phyloP scores from a whole-genome alignment of 2,888 invertebrate species.

The Andrena minutula region DNA sequence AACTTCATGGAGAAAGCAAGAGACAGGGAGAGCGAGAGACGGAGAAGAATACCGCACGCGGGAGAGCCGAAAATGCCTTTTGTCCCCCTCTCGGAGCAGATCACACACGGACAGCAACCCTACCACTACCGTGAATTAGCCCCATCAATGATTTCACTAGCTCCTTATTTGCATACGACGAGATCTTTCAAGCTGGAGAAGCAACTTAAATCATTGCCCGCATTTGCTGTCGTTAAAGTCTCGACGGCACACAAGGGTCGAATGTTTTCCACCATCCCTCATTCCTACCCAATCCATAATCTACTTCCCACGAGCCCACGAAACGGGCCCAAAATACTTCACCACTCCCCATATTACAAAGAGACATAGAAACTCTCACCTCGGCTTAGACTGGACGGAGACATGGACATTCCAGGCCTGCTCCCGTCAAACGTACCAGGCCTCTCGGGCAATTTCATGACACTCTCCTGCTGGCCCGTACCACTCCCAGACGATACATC shows the following conservation, averaged over 20 bases:
- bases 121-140: conserved; percentile 62
- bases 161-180: conserved; percentile 53
- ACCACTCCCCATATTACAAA: conserved; percentile 9
- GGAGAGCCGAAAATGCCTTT: conserved; percentile 82
- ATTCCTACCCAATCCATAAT: neutral
- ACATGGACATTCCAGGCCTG: conserved; percentile 86
- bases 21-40: conserved; percentile 61
- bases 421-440: conserved; percentile 78
- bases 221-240: conserved; percentile 52
- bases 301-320: neutral
- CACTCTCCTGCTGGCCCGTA: conserved; percentile 75
- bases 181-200: neutral
- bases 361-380: conserved; percentile 87
- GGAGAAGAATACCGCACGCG: conserved; percentile 71
- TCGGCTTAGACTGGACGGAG: conserved; percentile 92
- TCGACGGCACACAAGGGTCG: conserved; percentile 22
- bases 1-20: conserved; percentile 80
- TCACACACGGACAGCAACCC: conserved; percentile 75
- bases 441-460: conserved; percentile 80
- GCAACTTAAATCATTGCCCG: neutral
- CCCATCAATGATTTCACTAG: conserved; percentile 76
- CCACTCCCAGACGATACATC: conserved; percentile 77
- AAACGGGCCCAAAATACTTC: neutral
- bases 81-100: conserved; percentile 77
- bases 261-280: neutral